Percentiles rank a stretch among this genome's conserved stretches.
Conservation (phyloP, 2,888 invertebrate genomes). For the Strigamia crassipes region DNA sequence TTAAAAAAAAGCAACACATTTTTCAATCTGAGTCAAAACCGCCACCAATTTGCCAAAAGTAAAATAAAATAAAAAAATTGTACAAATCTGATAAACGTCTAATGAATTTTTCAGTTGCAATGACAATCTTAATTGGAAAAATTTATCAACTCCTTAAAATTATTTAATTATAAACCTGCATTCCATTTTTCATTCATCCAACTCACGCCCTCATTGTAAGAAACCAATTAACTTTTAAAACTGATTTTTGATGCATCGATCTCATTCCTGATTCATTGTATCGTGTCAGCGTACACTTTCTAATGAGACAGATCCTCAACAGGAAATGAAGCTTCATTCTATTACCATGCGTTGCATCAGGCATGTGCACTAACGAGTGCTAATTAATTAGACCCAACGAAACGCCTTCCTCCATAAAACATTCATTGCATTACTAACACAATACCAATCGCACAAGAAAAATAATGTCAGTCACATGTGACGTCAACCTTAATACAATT, state of each 20-base stretch:
- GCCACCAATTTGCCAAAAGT: background rate
- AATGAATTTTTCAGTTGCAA: background rate
- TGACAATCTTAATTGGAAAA: background rate
- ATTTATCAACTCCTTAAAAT: background rate
- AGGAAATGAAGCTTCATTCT: slow-evolving; percentile 30
- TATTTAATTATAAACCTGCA: background rate
- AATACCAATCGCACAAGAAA: background rate
- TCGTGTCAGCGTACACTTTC: background rate
- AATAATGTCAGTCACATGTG: background rate
- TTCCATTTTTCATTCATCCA: no score
- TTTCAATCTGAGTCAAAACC: no score
- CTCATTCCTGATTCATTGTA: slow-evolving; percentile 9
- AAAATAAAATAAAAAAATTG: no score
- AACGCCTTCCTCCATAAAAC: slow-evolving; percentile 30
- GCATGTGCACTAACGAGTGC: slow-evolving; percentile 30
- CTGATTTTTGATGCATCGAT: background rate
- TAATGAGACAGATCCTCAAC: slow-evolving; percentile 26
- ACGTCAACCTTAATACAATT: background rate
- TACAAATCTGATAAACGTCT: background rate
- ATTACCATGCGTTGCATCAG: slow-evolving; percentile 26
- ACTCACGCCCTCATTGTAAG: background rate
- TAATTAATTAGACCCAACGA: slow-evolving; percentile 22
- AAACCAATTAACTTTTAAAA: background rate
- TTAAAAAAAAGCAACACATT: no score
- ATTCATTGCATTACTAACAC: slow-evolving; percentile 26